Base-by-base conservation (phyloP, 2,888 invertebrate species). In the Pedicia rivosa region DNA sequence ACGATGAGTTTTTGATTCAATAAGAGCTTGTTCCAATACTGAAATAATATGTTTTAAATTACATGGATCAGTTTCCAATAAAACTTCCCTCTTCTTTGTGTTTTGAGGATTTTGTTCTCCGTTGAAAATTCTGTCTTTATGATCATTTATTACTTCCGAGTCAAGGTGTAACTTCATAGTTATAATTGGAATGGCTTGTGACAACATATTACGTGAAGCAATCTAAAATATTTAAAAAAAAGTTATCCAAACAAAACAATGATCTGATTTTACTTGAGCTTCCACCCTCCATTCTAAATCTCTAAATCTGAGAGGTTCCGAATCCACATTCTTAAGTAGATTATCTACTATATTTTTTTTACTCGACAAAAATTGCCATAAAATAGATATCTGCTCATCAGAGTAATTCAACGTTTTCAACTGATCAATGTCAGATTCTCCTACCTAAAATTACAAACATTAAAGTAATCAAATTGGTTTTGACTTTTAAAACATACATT, bases 271-370 rank as follows among this genome's bases (percentile, higher is more conserved):
- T 26, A 69, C 70, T 58, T 70, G 69, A 5, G 69, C 67, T 59
- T 78, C 75, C 45, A 76, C 65, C 43, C 77, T 62, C 78, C 78
- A 78, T 44, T 74, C 68, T 37, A 78, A 54, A 49, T 75, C 66
- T 35, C 70, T 52, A 42, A 55, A 42, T n/a, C 57, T 53, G 36
- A 52, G 53, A 4, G 54, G 50, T 14, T 54, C 16, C 13, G 53
- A 52, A 40, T 55, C 55, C 3, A 56, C 55, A 9, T 53, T 50
- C 42, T 56, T 56, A 4, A 61, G 55, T 3, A 58, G 55, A 3
- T 57, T 55, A 20, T 56, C 56, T 3, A 60, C 49, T 40, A 57
- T 58, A 16, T 44, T 42, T 2, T 52, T 46, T 37, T 59, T 60
- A 36, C 56, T 59, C 0, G 48, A 50, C 1, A 61, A 48, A 38